These are phyloP conservation scores for Pachydiplax longipennis DNA, from an alignment of 2,888 invertebrate species.

Conservation along the genomic window DNA sequence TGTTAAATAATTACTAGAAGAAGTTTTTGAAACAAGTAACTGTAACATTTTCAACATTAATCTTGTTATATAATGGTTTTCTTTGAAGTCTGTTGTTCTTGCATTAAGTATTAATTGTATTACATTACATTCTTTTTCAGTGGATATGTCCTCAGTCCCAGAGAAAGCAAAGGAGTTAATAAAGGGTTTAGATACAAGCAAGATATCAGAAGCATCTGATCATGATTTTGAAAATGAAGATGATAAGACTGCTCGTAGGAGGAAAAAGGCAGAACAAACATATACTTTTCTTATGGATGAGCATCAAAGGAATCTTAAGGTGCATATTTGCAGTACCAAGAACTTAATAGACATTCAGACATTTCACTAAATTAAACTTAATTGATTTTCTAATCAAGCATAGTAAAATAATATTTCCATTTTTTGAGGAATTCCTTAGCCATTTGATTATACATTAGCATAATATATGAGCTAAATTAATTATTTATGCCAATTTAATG, in stretches of 20 bases:
- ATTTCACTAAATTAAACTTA: not conserved
- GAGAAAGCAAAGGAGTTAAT: not conserved
- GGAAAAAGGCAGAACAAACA: constrained; percentile 6
- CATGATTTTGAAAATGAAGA: not conserved
- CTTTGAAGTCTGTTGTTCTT: no score
- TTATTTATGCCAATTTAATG: no score
- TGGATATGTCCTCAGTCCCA: not conserved
- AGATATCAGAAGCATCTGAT: not conserved
- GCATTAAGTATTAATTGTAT: no score
- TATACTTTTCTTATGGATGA: constrained; percentile 8
- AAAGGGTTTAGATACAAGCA: not conserved
- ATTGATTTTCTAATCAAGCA: no score
- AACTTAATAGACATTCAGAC: not conserved
- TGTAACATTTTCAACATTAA: no score
- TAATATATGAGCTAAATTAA: no score
- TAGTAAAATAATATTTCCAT: no score
- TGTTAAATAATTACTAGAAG: no score
- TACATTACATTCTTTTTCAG: not conserved
- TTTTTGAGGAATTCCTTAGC: no score
- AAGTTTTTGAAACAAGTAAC: no score
- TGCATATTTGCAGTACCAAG: not conserved
- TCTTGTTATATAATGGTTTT: no score
- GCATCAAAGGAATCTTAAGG: constrained; percentile 7
- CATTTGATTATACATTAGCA: no score
- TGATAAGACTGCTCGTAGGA: not conserved